Evolutionary conservation across 2,113 vertebrate species (phyloP).

Genomic region (Leptobrachium ailaonicum): DNA sequence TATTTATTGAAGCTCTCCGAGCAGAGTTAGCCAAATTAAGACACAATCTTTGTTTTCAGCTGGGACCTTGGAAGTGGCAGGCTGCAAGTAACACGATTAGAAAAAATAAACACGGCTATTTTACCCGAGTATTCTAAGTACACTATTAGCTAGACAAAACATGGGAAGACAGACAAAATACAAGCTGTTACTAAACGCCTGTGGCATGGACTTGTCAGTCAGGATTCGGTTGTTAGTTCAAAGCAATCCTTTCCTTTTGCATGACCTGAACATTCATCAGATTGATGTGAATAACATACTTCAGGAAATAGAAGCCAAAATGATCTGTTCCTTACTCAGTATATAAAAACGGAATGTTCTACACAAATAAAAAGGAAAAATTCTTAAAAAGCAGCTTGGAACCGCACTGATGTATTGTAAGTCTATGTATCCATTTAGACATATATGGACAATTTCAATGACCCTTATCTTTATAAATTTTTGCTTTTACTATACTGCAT

Average conservation of each 20-base stretch:
- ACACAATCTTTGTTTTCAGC: conserved; percentile 46
- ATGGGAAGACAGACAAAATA: conserved; percentile 45
- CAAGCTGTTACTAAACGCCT: conserved; percentile 42
- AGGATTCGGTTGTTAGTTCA: conserved; percentile 44
- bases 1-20: conserved; percentile 43
- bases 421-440: no score
- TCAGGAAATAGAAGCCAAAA: conserved; percentile 35
- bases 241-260: conserved; percentile 44
- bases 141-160: conserved; percentile 51
- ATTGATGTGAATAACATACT: conserved; percentile 43
- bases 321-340: conserved; percentile 31
- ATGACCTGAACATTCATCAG: conserved; percentile 44
- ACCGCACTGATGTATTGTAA: no score
- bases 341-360: not conserved
- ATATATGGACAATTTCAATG: no score
- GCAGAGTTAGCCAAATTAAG: conserved; percentile 45
- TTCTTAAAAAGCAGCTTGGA: no score
- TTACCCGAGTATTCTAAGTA: conserved; percentile 48
- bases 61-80: conserved; percentile 45
- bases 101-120: conserved; percentile 47
- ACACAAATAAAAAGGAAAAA: no score
- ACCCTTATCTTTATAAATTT: no score
- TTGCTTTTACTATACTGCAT: no score
- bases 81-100: conserved; percentile 47
- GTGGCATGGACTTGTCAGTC: conserved; percentile 47